Evolutionary conservation across 2,888 invertebrate genomes (phyloP).

Genomic region (Megaustenia siamemsis): DNA sequence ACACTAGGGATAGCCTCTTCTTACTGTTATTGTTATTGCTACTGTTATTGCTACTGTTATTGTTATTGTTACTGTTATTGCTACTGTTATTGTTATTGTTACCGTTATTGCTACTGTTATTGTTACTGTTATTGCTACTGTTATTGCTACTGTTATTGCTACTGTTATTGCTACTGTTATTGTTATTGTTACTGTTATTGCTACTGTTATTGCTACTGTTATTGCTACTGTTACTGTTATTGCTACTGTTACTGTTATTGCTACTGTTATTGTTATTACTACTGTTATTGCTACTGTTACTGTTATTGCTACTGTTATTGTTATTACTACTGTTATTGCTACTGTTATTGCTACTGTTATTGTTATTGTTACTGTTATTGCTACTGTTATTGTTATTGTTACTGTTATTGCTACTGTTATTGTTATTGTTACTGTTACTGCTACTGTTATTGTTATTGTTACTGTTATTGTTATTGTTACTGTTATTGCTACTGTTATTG

Average conservation of each 20-base stretch:
- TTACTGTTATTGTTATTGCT: not conserved
- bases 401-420: not conserved
- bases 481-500: not conserved
- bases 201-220: too few species aligned
- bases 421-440: not conserved
- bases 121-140: not conserved
- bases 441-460: not conserved
- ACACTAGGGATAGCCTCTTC: too few species aligned
- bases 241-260: too few species aligned
- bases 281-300: not conserved
- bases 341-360: not conserved
- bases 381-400: not conserved
- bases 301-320: not conserved
- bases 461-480: not conserved
- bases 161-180: too few species aligned
- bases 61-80: not conserved
- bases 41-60: not conserved
- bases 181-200: too few species aligned
- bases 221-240: too few species aligned
- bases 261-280: not conserved
- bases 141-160: not conserved
- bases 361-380: not conserved
- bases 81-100: not conserved
- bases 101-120: not conserved
- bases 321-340: not conserved